phyloP scores from a whole-genome alignment of 1,140 invertebrate genomes.

The Oscheius sp. region DNA sequence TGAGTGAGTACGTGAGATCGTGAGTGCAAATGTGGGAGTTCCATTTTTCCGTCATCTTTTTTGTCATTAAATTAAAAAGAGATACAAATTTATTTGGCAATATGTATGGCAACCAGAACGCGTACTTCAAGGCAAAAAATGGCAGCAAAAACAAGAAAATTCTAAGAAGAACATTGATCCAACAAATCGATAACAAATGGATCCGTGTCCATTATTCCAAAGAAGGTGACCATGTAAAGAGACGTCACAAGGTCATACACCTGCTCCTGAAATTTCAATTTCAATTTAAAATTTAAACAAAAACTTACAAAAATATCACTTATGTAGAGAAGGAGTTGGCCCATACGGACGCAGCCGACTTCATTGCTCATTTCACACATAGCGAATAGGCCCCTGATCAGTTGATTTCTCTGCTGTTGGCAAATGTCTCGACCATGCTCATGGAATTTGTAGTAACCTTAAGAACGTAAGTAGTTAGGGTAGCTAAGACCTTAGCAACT shows the following conservation, averaged over 20 bases:
- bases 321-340: neutral
- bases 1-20: too few relatives aligned
- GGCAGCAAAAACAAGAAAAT: too few relatives aligned
- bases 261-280: neutral
- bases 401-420: neutral
- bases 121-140: too few relatives aligned
- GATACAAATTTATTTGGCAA: too few relatives aligned
- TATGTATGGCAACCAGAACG: too few relatives aligned
- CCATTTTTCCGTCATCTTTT: too few relatives aligned
- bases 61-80: too few relatives aligned
- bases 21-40: too few relatives aligned
- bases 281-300: neutral
- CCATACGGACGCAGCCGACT: neutral
- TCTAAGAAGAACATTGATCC: neutral
- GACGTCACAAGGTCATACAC: neutral
- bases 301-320: neutral
- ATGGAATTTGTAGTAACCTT: neutral
- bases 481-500: too few relatives aligned
- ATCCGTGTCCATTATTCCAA: neutral
- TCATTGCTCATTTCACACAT: neutral
- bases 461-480: too few relatives aligned
- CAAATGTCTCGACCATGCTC: neutral
- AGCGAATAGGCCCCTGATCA: neutral
- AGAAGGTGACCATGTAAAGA: conserved; percentile 1
- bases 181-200: neutral